Evolutionary conservation across 92 coral and sea anemone species (phyloP).

Genomic region (Zoanthus sansibaricus): DNA sequence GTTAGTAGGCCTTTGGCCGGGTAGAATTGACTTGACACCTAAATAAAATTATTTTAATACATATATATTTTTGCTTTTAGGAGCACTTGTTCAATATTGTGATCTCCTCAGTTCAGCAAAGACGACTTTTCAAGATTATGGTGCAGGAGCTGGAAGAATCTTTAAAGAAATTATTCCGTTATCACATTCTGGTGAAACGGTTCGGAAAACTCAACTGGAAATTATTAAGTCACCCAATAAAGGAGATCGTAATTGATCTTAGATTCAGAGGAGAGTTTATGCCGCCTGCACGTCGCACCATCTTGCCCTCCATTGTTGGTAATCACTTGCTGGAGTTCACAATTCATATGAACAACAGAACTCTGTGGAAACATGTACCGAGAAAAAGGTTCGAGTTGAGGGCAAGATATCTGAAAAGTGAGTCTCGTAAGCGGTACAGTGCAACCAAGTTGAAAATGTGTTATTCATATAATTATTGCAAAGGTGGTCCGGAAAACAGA

Average conservation of each 20-base stretch:
- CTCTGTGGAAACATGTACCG: conserved; percentile 31
- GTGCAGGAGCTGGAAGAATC: conserved; percentile 1
- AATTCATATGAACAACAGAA: conserved; percentile 2
- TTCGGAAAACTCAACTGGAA: conserved; percentile 43
- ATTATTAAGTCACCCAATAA: conserved; percentile 7
- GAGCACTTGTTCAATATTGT: conserved; percentile 26
- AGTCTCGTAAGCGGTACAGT: conserved; percentile 22
- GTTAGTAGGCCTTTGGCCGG: no score
- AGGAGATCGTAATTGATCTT: conserved; percentile 36
- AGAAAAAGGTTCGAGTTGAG: conserved; percentile 17
- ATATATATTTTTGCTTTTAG: background rate
- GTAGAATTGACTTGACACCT: no score
- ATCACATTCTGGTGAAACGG: conserved; percentile 40
- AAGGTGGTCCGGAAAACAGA: background rate
- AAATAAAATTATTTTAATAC: no score
- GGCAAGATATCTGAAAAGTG: conserved; percentile 15
- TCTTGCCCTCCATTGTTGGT: conserved; percentile 40
- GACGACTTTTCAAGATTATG: conserved; percentile 27
- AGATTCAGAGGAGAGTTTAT: conserved; percentile 34
- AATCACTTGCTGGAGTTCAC: conserved; percentile 31
- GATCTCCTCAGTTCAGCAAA: conserved; percentile 32
- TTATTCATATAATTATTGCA: background rate
- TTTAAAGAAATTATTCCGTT: conserved; percentile 38
- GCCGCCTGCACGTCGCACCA: conserved; percentile 34
- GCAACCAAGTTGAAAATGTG: background rate